Conservation (phyloP, 1,140 invertebrate species). For the Coenobita brevimanus region DNA sequence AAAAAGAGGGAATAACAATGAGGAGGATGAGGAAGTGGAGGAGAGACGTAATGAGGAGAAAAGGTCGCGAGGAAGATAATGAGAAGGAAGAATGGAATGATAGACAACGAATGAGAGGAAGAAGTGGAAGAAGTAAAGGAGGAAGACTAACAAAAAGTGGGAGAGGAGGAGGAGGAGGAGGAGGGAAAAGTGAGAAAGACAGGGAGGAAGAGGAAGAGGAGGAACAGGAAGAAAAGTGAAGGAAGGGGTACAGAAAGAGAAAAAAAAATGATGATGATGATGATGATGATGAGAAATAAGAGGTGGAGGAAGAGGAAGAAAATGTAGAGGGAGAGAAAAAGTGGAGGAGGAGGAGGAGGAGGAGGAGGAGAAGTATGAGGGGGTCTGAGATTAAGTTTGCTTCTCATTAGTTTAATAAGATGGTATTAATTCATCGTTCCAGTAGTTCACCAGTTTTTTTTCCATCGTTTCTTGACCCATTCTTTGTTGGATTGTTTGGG, state of each 20-base stretch:
- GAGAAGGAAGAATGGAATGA: too few relatives aligned
- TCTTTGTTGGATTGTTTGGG: too few relatives aligned
- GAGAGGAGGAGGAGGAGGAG: not conserved
- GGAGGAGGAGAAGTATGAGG: not conserved
- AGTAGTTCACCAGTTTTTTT: too few relatives aligned
- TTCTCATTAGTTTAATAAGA: too few relatives aligned
- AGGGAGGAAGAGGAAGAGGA: not conserved
- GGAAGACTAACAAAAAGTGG: not conserved
- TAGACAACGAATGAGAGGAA: not conserved
- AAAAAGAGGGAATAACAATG: too few relatives aligned
- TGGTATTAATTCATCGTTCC: too few relatives aligned
- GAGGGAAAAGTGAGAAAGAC: too few relatives aligned
- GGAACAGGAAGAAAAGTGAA: not conserved
- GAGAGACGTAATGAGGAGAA: not conserved
- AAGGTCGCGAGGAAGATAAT: not conserved
- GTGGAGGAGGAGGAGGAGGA: not conserved
- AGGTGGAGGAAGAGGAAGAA: not conserved
- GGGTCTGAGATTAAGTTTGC: not conserved
- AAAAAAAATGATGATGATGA: not conserved
- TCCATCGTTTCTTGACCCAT: too few relatives aligned
- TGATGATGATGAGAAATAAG: not conserved
- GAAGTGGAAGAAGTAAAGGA: not conserved
- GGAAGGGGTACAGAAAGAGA: not conserved
- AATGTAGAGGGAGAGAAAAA: too few relatives aligned
- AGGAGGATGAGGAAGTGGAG: not conserved